Base-by-base conservation (phyloP, 2,888 invertebrate genomes). In the Smittia aterrima region DNA sequence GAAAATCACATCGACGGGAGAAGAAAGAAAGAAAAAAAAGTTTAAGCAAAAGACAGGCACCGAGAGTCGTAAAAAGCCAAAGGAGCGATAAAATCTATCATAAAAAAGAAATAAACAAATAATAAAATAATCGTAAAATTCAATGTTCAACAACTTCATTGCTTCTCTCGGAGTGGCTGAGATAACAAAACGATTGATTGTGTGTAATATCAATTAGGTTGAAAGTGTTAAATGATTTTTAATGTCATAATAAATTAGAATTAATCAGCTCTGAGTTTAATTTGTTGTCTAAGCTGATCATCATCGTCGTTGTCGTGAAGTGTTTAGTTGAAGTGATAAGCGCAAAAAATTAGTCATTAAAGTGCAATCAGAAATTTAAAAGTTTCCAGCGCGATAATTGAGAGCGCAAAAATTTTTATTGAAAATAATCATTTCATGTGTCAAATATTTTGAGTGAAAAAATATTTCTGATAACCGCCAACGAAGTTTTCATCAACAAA, bases 81-180 rank as follows among this genome's bases (percentile, higher is more conserved):
- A 54, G 32, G 20, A 32, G 24, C 70, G 53, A 71, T 71, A 71
- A 71, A 71, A 71, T 54, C 70, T 71, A 71, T 54, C 70, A 54
- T 70, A 67, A 67, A 41, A 67, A 67, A 41, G 67, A 67, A 40
- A 67, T 67, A 70, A 70, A 70, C 70, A 70, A 53, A 70, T 70
- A 53, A 70, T 71, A 71, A 71, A 71, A 71, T 54, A 54, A 41
- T 71, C 70, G 70, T 71, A 71, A 54, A 71, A 71, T 47, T 24
- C 47, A 24, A 68, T 25, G 40, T 66, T 66, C 20, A 66, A 47
- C 41, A 24, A 47, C 68, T 47, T 25, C 58, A 58, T 58, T 58
- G 24, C 24, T 58, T 58, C 47, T 13, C n/a, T n/a, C 13, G 7
- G 47, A 7, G 47, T 4, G 13, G 16, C n/a, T n/a, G n/a, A 4